These are phyloP conservation scores for Orthonevra nobilis DNA, from an alignment of 2,888 invertebrate species.

Conservation along the genomic window DNA sequence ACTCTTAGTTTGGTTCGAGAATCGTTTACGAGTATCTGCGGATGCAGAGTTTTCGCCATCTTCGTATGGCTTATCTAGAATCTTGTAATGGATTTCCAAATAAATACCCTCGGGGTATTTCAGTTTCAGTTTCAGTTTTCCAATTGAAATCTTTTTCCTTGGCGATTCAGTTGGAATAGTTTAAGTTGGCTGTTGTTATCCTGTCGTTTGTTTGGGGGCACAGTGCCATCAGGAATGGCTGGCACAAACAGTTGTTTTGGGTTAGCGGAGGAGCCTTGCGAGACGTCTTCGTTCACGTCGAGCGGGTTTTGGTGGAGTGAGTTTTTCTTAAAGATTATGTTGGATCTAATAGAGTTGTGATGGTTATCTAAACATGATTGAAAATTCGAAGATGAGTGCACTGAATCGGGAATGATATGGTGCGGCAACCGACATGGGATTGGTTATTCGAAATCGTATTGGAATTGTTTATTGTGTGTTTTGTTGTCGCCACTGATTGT, in stretches of 20 bases:
- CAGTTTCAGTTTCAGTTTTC: conserved; percentile 70
- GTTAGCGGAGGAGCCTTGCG: conserved; percentile 18
- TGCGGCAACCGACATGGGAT: conserved; percentile 40
- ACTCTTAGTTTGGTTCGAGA: conserved; percentile 10
- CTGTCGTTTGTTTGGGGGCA: conserved; percentile 23
- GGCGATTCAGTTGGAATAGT: conserved; percentile 66
- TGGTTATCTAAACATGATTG: conserved; percentile 55
- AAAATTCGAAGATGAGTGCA: conserved; percentile 49
- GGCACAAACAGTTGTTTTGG: neutral
- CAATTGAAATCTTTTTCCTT: conserved; percentile 69
- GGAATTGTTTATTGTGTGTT: conserved; percentile 15
- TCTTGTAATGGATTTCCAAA: conserved; percentile 70
- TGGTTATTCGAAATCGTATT: conserved; percentile 20
- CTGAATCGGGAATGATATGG: conserved; percentile 32
- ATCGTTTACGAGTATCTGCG: conserved; percentile 55
- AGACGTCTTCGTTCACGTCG: conserved; percentile 9
- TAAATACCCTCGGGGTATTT: conserved; percentile 67
- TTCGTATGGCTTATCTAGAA: conserved; percentile 68
- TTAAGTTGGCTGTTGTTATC: conserved; percentile 60
- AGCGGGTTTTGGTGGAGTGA: neutral
- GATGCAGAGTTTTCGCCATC: conserved; percentile 60
- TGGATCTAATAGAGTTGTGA: conserved; percentile 51
- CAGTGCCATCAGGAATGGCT: conserved; percentile 20
- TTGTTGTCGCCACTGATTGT: no score
- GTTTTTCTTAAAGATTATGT: conserved; percentile 27